Base-by-base conservation (phyloP, 2,797 vertebrate genomes). In the Hyperoplus immaculatus region DNA sequence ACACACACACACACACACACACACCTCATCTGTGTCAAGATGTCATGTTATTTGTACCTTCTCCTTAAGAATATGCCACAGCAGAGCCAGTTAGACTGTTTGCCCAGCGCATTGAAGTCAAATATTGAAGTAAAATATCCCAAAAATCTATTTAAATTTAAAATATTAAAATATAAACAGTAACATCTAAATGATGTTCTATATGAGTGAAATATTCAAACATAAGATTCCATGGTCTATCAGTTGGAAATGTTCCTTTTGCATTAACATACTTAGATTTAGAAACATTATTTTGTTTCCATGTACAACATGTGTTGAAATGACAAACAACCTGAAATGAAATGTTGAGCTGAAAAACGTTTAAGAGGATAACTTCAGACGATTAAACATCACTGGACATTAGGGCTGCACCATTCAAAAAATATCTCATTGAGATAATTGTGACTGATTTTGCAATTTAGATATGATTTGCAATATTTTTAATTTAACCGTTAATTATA, bases 1-100 rank as follows among this genome's bases (percentile, higher is more conserved):
- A 75, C 60, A 57, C 45, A 39, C 47, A 42, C 16, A 66, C 68
- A 60, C 95, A 94, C 82, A 57, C 45, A 39, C 47, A 42, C 16
- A 66, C 68, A 60, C 95, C 11, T 21, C 47, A 47, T 14, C 16
- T 12, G 14, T 46, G 21, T 54, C 8, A 7, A 41, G 8, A 18
- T 10, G 3, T 43, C 9, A 43, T 51, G 54, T 43, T 16, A 15
- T 62, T 21, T 38, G 38, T 41, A 8, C 8, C 3, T 39, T 43
- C 21, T 43, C 15, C 46, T 43, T 21, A 49, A 38, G 11, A 73
- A 45, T 61, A 38, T n/a, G 6, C 21, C 46, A 50, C 43, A 70
- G 18, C 15, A 56, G 42, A 39, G 42, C 13, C 47, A 4, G 12
- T 47, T 14, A 68, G 12, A 62, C 29, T 53, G 13, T 41, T 9